These are phyloP conservation scores for Cettia cetti DNA, from an alignment of 2,113 vertebrate species.

Conservation along the genomic window DNA sequence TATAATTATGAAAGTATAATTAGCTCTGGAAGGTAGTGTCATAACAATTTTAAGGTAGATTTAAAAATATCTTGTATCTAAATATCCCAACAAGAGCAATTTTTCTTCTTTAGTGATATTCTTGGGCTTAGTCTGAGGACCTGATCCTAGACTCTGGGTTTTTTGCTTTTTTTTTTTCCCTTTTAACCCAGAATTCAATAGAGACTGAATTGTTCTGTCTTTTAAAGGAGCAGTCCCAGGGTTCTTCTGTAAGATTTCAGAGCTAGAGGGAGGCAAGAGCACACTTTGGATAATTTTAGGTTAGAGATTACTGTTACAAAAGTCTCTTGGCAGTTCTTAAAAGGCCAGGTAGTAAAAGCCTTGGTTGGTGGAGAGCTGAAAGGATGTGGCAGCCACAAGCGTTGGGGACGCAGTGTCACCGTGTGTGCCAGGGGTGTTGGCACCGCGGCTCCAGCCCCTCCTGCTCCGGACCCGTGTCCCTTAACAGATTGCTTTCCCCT, in stretches of 20 bases:
- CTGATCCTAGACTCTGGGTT: background rate
- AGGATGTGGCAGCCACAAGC: rapidly evolving
- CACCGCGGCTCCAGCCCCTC: rapidly evolving
- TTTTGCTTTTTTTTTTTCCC: background rate
- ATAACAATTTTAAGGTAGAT: slow-evolving; percentile 4
- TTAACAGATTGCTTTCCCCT: background rate
- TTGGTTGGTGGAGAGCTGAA: background rate
- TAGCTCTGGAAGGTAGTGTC: background rate
- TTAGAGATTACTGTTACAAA: background rate
- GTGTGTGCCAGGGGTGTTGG: rapidly evolving
- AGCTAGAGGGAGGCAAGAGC: background rate
- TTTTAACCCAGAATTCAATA: background rate
- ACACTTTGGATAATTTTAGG: background rate
- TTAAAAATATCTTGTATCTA: background rate
- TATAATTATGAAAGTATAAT: slow-evolving; percentile 45
- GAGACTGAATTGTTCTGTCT: background rate
- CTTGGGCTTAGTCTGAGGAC: background rate
- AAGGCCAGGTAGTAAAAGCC: background rate
- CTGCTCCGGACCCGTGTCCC: background rate
- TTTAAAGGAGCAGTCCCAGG: background rate
- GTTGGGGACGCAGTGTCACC: rapidly evolving
- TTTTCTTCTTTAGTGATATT: background rate
- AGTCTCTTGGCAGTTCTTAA: background rate
- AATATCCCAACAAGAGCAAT: background rate
- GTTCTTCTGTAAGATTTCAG: background rate